These are phyloP conservation scores for Agapostemon virescens DNA, from an alignment of 2,888 invertebrate species.

Conservation along the genomic window DNA sequence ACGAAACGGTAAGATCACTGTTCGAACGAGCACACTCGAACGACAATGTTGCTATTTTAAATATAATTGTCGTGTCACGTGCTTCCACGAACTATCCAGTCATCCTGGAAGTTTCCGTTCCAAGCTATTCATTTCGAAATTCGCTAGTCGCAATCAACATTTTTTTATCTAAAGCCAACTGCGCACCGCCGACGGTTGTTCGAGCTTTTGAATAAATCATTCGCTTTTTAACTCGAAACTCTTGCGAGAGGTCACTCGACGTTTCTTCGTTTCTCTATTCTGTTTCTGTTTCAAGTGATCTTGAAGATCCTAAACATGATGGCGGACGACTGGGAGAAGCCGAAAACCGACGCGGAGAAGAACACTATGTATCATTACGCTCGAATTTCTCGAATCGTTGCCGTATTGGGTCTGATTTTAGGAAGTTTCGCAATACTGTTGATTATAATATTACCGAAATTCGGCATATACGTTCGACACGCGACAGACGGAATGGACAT, in stretches of 20 bases:
- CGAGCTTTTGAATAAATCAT: neutral
- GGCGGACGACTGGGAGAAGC: constrained; percentile 38
- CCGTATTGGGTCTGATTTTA: neutral
- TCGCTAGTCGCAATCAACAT: neutral
- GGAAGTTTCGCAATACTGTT: neutral
- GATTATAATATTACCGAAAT: constrained; percentile 19
- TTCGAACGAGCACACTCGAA: neutral
- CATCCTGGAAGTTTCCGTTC: neutral
- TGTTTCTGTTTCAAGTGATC: neutral
- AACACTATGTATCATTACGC: constrained; percentile 36
- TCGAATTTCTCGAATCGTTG: constrained; percentile 3
- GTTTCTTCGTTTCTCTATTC: neutral
- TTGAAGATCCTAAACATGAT: constrained; percentile 34
- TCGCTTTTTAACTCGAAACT: neutral
- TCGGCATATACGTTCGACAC: constrained; percentile 32
- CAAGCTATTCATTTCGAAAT: neutral
- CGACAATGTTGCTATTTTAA: neutral
- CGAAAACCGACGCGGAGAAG: constrained; percentile 19
- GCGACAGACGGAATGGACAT: constrained; percentile 16
- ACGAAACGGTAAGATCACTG: constrained; percentile 28
- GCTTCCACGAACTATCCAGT: neutral
- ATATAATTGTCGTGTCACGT: neutral
- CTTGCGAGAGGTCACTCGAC: too few species aligned
- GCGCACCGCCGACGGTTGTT: neutral
- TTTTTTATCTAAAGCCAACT: neutral